phyloP scores from a whole-genome alignment of 2,113 vertebrate genomes.

The Muntiacus muntjak region DNA sequence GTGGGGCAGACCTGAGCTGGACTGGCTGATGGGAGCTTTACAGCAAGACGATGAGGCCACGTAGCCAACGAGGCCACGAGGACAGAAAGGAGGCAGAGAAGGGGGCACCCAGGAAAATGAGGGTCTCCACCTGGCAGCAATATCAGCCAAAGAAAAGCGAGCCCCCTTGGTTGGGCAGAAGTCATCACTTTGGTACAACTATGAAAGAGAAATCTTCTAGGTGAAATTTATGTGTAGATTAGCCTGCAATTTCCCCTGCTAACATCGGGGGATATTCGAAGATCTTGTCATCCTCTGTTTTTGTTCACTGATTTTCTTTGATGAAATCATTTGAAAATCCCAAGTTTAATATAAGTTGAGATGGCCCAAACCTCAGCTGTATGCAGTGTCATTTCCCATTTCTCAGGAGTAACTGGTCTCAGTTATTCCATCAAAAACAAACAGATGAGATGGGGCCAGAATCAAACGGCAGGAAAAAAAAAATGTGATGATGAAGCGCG shows the following conservation, averaged over 20 bases:
- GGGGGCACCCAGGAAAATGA: not conserved
- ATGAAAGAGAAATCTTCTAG: not conserved
- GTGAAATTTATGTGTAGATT: not conserved
- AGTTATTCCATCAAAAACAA: not conserved
- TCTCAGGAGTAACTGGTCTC: not conserved
- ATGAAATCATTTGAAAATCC: constrained; percentile 4
- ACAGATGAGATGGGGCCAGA: not conserved
- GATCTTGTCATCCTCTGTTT: not conserved
- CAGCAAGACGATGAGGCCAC: not conserved
- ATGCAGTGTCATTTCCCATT: not conserved
- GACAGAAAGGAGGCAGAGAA: not conserved
- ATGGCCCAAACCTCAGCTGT: not conserved
- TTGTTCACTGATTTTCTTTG: not conserved
- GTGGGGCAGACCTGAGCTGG: accelerated
- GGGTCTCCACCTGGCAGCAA: not conserved
- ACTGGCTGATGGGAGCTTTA: not conserved
- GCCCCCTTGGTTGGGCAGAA: not conserved
- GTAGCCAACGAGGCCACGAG: accelerated
- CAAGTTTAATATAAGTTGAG: not conserved
- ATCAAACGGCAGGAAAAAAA: not conserved
- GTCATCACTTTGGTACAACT: not conserved
- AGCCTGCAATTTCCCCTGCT: not conserved
- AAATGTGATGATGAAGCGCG: not conserved
- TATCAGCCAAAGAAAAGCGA: not conserved
- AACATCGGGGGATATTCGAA: not conserved